Evolutionary conservation across 2,113 vertebrate species (phyloP), one percentile per base, ranked within the genome.

Genomic region (Oryzias melastigma): DNA sequence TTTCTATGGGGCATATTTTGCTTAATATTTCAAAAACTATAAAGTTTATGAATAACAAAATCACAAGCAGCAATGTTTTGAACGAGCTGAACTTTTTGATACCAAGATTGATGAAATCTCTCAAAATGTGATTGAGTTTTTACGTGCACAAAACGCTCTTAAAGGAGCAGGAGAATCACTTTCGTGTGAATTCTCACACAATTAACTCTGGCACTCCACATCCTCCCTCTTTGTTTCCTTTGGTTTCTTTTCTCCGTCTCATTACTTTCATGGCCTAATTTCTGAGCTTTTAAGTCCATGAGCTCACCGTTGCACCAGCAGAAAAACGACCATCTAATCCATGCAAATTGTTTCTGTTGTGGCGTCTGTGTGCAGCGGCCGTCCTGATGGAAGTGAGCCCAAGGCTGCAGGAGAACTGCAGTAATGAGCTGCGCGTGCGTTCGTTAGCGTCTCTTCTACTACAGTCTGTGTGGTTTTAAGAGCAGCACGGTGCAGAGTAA

Each of bases 191-290:
- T 22, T 2, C 22, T 22, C 22, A n/a, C n/a, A n/a, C n/a, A 59
- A 66, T 25, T 19, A 50, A 67, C 61, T 40, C 20, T 45, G 51
- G 56, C 49, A 71, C 52, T 75, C 58, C 48, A 58, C 51, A 52
- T 50, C 65, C n/a, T 47, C 59, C 56, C 71, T 75, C 73, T 66
- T 42, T 48, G 18, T 62, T 51, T 41, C 68, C 68, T 54, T 7
- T 71, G 20, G 73, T 75, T 66, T 65, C 62, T 55, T 72, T 60
- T 62, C 51, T 48, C 2, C 0, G 55, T 64, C 58, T 78, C 50
- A 50, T 65, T 68, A 50, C 61, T 78, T 64, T 58, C 57, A 63
- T 81, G 81, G 66, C 73, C 77, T 87, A 78, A 27, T 86, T 86
- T 80, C 49, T 35, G 69, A 63, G 71, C 71, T 35, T 35, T 81